Conservation (phyloP, 1,140 invertebrate genomes). For the Tetramorium simillimum region DNA sequence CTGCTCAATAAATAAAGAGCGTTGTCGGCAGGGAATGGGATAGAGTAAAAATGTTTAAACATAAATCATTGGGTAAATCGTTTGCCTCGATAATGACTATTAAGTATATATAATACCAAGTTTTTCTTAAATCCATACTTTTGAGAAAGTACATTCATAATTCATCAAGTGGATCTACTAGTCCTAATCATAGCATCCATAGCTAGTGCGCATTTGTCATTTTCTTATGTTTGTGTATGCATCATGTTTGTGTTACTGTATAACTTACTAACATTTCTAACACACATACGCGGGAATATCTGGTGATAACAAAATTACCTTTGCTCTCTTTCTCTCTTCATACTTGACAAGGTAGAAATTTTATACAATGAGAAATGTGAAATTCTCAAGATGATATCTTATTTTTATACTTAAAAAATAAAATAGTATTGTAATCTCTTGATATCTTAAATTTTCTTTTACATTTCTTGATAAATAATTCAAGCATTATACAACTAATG, state of each 20-base stretch:
- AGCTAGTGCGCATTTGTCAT: conserved; percentile 62
- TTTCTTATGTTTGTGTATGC: conserved; percentile 52
- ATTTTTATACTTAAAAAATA: neutral
- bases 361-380: conserved; percentile 30
- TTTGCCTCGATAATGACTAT: conserved; percentile 44
- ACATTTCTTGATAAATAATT: neutral
- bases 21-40: conserved; percentile 57
- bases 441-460: neutral
- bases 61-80: conserved; percentile 34
- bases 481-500: neutral
- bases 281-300: conserved; percentile 80
- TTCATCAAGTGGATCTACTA: conserved; percentile 42
- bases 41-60: conserved; percentile 55
- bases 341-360: conserved; percentile 47
- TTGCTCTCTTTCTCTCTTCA: conserved; percentile 28
- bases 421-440: neutral
- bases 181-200: conserved; percentile 67
- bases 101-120: neutral
- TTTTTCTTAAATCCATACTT: conserved; percentile 25
- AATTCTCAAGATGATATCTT: conserved; percentile 19
- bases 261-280: conserved; percentile 72
- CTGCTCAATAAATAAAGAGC: conserved; percentile 57
- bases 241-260: conserved; percentile 52
- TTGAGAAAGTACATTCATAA: conserved; percentile 55
- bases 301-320: conserved; percentile 75